These are phyloP conservation scores for Heterotis niloticus DNA, from an alignment of 2,113 vertebrate species.

Conservation along the genomic window DNA sequence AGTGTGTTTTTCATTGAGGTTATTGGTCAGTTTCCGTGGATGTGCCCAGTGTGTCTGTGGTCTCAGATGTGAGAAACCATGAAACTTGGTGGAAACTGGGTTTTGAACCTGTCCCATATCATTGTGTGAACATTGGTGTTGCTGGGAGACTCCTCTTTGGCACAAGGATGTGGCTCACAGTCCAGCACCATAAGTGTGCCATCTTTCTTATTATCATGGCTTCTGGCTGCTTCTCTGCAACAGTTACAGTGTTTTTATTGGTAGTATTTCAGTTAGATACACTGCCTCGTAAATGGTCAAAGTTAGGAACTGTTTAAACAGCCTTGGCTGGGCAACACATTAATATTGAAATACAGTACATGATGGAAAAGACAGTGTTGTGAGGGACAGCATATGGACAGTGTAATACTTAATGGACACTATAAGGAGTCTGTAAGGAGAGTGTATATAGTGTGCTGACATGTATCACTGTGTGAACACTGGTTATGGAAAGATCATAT, in stretches of 20 bases:
- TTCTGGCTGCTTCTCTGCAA: not conserved
- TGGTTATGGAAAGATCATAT: too few species aligned
- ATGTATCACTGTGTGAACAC: too few species aligned
- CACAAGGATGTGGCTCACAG: not conserved
- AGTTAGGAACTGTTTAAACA: too few species aligned
- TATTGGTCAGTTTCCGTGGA: too few species aligned
- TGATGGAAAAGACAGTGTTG: not conserved
- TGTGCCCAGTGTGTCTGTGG: too few species aligned
- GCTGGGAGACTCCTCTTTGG: constrained; percentile 23
- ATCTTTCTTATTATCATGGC: not conserved
- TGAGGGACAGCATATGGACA: too few species aligned
- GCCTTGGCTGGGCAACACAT: not conserved
- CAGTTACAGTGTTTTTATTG: not conserved
- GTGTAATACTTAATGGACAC: too few species aligned
- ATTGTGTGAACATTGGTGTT: constrained; percentile 18
- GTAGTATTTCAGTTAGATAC: not conserved
- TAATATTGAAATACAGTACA: not conserved
- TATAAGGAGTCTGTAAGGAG: too few species aligned
- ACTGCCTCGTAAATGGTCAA: too few species aligned
- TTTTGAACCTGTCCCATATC: not conserved
- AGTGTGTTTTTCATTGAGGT: too few species aligned
- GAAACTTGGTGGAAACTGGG: too few species aligned
- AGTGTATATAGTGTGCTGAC: too few species aligned
- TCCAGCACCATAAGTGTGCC: constrained; percentile 1
- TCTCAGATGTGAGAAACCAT: not conserved